phyloP scores from a whole-genome alignment of 1,140 invertebrate species.

The Listronotus oregonensis region DNA sequence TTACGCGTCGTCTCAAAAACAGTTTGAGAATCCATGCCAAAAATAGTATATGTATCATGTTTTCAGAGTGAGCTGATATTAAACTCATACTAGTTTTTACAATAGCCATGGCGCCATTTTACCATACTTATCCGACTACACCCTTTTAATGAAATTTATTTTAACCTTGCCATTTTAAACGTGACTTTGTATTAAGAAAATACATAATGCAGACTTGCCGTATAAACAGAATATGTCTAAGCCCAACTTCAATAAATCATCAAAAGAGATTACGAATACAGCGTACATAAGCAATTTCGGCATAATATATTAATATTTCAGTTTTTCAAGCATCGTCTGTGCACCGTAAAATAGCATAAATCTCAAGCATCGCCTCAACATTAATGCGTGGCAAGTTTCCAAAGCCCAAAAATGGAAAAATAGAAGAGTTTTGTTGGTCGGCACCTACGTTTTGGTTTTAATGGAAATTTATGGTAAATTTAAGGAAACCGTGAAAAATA shows the following conservation, averaged over 20 bases:
- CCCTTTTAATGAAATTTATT: no score
- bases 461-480: conserved; percentile 16
- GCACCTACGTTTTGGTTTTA: background rate
- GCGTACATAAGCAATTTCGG: background rate
- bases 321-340: background rate
- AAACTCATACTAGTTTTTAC: no score
- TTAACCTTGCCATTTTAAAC: no score
- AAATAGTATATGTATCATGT: no score
- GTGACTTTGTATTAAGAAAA: no score
- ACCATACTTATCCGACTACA: no score
- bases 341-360: background rate
- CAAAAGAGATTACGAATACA: background rate
- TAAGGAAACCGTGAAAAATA: conserved; percentile 2
- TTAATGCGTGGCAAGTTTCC: conserved; percentile 25
- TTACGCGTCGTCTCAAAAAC: no score
- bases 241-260: background rate
- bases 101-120: no score
- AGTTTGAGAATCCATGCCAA: no score
- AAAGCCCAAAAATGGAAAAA: conserved; percentile 26
- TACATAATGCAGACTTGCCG: no score
- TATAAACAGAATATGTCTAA: background rate
- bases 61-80: no score
- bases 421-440: conserved; percentile 5
- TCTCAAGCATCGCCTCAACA: background rate
- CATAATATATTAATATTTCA: conserved; percentile 3